Evolutionary conservation across 2,888 invertebrate genomes (phyloP), one percentile per base, ranked within the genome.

Genomic region (Andrena hattorfiana): DNA sequence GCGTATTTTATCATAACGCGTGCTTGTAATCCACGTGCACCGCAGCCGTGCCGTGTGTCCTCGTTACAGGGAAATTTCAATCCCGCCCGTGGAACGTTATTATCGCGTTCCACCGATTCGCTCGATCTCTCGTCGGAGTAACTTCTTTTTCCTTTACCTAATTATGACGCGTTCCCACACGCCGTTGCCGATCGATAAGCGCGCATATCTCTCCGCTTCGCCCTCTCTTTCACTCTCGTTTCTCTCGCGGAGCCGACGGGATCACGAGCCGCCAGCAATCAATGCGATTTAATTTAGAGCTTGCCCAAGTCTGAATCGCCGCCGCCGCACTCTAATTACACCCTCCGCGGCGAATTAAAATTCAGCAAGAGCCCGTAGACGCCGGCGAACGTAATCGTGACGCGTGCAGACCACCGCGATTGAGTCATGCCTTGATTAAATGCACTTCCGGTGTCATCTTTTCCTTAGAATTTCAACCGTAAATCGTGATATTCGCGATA

Each of bases 281-380:
- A 28, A 20, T 63, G 79, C 60, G 83, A 87, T 90, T 91, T 89
- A 87, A 91, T 90, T 90, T 80, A 80, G 85, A 89, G 81, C 86
- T 88, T 85, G 87, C 87, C 84, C 76, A 86, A 85, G 85, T 78
- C 79, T 77, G 74, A 84, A 89, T 85, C 86, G 85, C 85, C 83
- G 68, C 59, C 63, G 66, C 78, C 73, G 42, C 88, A 87, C 82
- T 89, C 86, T 91, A 92, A 92, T 91, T 90, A 89, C 88, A 89
- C 86, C 85, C 87, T 86, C 85, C 84, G 83, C 30, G 85, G 87
- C 86, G 89, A 79, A 85, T 82, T 79, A 82, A 85, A 88, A 90
- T 88, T 89, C 89, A 81, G 85, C 77, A 83, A 86, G 89, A 91
- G 89, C 54, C 42, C 77, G 78, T 74, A 76, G 83, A 79, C 85